phyloP scores from a whole-genome alignment of 2,113 vertebrate species.

The Sceloporus tristichus region DNA sequence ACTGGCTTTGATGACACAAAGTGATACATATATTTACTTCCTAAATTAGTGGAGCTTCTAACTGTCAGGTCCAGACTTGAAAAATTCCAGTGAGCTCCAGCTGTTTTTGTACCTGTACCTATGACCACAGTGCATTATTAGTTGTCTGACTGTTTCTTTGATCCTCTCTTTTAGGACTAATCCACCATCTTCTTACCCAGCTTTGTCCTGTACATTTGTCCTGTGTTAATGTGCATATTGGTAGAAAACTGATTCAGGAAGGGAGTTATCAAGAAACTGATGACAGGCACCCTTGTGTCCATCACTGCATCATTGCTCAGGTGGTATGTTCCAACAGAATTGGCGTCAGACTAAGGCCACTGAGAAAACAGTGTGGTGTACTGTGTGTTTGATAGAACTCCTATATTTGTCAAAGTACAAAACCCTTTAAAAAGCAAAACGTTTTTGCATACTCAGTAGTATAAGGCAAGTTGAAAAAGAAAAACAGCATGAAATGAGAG shows the following conservation, averaged over 20 bases:
- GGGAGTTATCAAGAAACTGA: constrained; percentile 5
- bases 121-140: not conserved
- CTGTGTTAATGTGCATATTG: constrained; percentile 1
- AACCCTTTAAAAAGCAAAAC: not conserved
- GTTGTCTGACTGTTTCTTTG: constrained; percentile 7
- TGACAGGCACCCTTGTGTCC: not conserved
- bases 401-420: not conserved
- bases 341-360: not conserved
- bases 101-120: not conserved
- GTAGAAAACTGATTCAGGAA: not conserved
- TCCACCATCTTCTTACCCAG: not conserved
- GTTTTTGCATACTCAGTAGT: not conserved
- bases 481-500: not conserved
- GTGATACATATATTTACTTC: constrained; percentile 50
- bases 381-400: not conserved
- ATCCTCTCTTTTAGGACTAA: constrained; percentile 1
- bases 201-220: not conserved
- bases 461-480: not conserved
- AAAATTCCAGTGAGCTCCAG: not conserved
- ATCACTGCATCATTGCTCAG: not conserved
- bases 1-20: constrained; percentile 49
- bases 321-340: not conserved
- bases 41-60: not conserved
- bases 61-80: not conserved
- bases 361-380: not conserved